Evolutionary conservation across 2,797 vertebrate species (phyloP).

Genomic region (Chrosomus eos): DNA sequence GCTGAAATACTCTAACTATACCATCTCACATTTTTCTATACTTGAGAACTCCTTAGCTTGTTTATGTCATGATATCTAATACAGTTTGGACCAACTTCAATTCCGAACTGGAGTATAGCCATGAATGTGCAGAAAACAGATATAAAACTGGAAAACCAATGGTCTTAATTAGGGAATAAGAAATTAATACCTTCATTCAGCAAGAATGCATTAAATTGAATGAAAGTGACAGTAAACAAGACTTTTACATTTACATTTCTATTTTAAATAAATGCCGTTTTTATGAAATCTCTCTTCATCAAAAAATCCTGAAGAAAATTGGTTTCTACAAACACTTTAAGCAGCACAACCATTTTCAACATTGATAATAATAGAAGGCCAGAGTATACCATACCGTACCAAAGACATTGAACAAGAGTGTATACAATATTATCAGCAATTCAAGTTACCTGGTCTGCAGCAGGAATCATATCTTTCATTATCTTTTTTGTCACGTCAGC

Average conservation of each 20-base stretch:
- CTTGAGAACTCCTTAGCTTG: background rate
- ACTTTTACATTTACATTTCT: background rate
- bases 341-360: too few relatives aligned
- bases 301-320: background rate
- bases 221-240: background rate
- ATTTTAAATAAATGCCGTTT: background rate
- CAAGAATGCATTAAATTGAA: background rate
- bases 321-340: background rate
- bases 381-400: background rate
- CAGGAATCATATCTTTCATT: background rate
- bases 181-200: background rate
- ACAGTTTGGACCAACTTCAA: conserved; percentile 3
- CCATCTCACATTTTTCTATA: background rate
- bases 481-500: background rate
- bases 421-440: background rate
- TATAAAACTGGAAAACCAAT: background rate
- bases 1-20: background rate
- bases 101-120: background rate
- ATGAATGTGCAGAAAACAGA: background rate
- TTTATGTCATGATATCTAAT: background rate
- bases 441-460: background rate
- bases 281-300: background rate
- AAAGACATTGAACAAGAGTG: background rate
- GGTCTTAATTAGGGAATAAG: background rate
- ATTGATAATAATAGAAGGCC: background rate